These are phyloP conservation scores for Xenentodon cancila DNA, from an alignment of 2,797 vertebrate genomes.

Conservation along the genomic window DNA sequence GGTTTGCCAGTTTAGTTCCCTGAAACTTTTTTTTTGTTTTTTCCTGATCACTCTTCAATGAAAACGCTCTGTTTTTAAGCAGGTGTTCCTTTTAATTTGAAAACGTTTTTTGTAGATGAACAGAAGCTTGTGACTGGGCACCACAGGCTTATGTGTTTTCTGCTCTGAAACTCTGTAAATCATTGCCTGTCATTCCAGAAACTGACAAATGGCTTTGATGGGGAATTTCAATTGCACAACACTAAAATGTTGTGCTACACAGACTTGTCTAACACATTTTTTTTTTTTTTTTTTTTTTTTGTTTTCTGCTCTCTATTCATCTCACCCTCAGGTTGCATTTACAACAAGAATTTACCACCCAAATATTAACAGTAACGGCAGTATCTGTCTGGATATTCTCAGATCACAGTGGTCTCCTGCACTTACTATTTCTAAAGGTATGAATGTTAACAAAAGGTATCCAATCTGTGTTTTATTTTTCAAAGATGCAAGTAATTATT, in stretches of 20 bases:
- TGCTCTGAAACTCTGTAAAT: too few species aligned
- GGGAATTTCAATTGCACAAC: conserved; percentile 20
- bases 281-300: conserved; percentile 13
- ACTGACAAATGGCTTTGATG: not conserved
- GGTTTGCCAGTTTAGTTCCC: conserved; percentile 51
- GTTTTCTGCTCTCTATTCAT: not conserved
- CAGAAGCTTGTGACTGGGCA: too few species aligned
- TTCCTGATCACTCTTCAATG: too few species aligned
- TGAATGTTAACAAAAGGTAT: not conserved
- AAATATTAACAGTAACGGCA: conserved; percentile 87
- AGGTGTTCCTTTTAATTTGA: too few species aligned
- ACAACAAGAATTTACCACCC: conserved; percentile 91
- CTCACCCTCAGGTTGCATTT: conserved; percentile 86
- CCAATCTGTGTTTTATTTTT: not conserved
- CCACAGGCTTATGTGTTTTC: too few species aligned
- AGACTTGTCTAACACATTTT: conserved; percentile 45
- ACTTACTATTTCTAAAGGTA: conserved; percentile 97
- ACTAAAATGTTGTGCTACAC: not conserved
- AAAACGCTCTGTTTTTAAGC: too few species aligned
- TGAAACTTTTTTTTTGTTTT: not conserved
- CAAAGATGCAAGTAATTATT: not conserved
- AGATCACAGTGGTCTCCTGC: conserved; percentile 94
- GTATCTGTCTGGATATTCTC: conserved; percentile 89
- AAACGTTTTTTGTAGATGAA: too few species aligned
- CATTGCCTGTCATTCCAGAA: conserved; percentile 34